Evolutionary conservation across 2,797 vertebrate species (phyloP), one percentile per base, ranked within the genome.

Genomic region (Scleropages formosus): DNA sequence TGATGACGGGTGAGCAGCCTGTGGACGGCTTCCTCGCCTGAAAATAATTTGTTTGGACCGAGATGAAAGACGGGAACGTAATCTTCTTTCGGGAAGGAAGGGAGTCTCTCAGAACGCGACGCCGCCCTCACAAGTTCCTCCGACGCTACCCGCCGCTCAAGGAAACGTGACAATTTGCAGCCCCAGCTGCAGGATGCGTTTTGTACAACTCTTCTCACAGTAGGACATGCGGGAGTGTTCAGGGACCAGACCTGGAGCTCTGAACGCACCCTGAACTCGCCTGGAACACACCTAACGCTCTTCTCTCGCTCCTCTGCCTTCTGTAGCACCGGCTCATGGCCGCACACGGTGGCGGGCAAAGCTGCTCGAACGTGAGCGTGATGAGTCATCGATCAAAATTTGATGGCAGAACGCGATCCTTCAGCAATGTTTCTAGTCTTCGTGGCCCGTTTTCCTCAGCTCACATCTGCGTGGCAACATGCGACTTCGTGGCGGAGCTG

Each of bases 111-210:
- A 22, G 15, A 39, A 24, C 8, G 8, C 20, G 46, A 26, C 16
- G 44, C 13, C 27, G 39, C 22, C 22, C 60, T 60, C 20, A 26
- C 18, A 59, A 49, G 15, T 26, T 67, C 31, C 53, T 4, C 15
- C 31, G 72, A 18, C 56, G 58, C 56, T 44, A 61, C 31, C 39
- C 22, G 27, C 20, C 15, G 69, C 46, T 69, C n/a, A 75, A 44
- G 53, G 64, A 61, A 69, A 39, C 56, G 49, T 67, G 26, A 46
- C 22, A 26, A 53, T 61, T 75, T 66, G 62, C 62, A 62, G 66
- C 44, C 59, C 74, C 53, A 70, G 65, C 62, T 76, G 66, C 46
- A 62, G 74, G 31, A 49, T 44, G 65, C 46, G 8, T 58, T 53
- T 72, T 27, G 49, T 63, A 75, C 53, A 46, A 16, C 56, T 69